Evolutionary conservation across 1,140 invertebrate species (phyloP).

Genomic region (Coelopa frigida): DNA sequence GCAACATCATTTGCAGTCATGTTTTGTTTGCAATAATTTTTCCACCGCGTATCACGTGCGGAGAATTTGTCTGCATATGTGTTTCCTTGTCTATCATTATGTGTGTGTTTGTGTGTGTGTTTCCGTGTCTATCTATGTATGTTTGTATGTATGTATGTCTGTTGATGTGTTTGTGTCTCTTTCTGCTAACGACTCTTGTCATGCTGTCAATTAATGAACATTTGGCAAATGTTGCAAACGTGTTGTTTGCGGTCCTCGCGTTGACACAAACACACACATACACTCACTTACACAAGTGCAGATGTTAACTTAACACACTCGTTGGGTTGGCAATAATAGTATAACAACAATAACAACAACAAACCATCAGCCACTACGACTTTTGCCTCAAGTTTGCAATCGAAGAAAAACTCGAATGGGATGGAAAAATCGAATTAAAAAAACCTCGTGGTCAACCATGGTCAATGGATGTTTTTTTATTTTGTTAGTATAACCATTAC

Average conservation of each 20-base stretch:
- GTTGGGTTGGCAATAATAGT: too few relatives aligned
- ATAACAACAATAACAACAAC: too few relatives aligned
- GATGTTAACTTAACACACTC: not conserved
- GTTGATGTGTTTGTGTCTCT: not conserved
- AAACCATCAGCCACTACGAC: too few relatives aligned
- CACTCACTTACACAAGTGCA: not conserved
- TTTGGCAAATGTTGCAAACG: slow-evolving; percentile 2
- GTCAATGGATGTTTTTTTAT: too few relatives aligned
- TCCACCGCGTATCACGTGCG: too few relatives aligned
- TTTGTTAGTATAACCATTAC: too few relatives aligned
- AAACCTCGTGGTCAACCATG: too few relatives aligned
- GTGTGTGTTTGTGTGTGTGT: slow-evolving; percentile 3
- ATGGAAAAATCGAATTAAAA: too few relatives aligned
- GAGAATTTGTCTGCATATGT: not conserved
- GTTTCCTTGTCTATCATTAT: not conserved
- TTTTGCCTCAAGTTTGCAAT: too few relatives aligned
- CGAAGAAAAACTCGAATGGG: too few relatives aligned
- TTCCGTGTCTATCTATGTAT: not conserved
- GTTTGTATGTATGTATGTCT: not conserved
- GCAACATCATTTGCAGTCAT: too few relatives aligned
- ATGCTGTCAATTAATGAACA: not conserved
- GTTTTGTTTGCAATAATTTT: too few relatives aligned
- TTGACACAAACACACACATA: not conserved
- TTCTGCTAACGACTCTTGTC: not conserved
- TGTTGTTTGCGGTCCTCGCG: not conserved